A percentile compares a stretch with the other conserved stretches of the same genome.
These are phyloP conservation scores for Xiphydria camelus DNA, from an alignment of 2,888 invertebrate species.

Conservation along the genomic window DNA sequence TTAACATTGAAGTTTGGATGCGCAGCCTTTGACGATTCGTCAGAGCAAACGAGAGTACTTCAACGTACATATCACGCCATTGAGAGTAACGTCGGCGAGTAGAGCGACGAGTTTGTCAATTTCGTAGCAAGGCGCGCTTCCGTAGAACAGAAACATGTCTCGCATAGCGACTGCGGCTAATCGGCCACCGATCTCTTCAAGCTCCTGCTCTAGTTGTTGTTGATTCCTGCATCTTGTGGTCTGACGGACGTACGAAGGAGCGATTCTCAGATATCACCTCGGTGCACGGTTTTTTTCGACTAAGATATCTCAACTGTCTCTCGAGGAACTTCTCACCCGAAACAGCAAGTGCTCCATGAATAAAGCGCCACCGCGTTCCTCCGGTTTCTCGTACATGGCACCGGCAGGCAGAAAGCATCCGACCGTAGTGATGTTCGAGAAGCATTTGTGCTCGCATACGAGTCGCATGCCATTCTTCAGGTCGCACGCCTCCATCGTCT, in stretches of 20 bases:
- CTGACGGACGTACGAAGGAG: too few relatives aligned
- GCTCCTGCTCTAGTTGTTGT: slow-evolving; percentile 24
- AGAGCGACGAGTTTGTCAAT: slow-evolving; percentile 30
- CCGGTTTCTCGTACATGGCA: slow-evolving; percentile 31
- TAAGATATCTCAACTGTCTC: too few relatives aligned
- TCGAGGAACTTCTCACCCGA: slow-evolving; percentile 26
- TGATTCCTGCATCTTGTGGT: slow-evolving; percentile 24
- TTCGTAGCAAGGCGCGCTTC: slow-evolving; percentile 27
- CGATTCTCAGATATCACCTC: too few relatives aligned
- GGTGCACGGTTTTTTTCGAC: too few relatives aligned
- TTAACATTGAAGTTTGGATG: too few relatives aligned
- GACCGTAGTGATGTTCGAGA: slow-evolving; percentile 30
- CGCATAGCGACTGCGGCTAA: slow-evolving; percentile 30
- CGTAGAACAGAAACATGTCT: slow-evolving; percentile 41
- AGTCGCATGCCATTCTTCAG: slow-evolving; percentile 34
- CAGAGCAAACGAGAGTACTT: too few relatives aligned
- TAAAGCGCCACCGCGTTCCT: slow-evolving; percentile 37
- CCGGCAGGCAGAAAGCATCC: slow-evolving; percentile 37
- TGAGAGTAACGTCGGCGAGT: slow-evolving; percentile 34
- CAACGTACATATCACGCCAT: slow-evolving; percentile 33
- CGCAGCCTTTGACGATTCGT: too few relatives aligned
- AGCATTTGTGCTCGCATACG: slow-evolving; percentile 28
- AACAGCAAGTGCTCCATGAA: slow-evolving; percentile 40
- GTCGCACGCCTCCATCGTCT: slow-evolving; percentile 23
- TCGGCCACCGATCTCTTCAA: slow-evolving; percentile 34